phyloP scores from a whole-genome alignment of 2,888 invertebrate species.

The Cylindroiulus punctatus region DNA sequence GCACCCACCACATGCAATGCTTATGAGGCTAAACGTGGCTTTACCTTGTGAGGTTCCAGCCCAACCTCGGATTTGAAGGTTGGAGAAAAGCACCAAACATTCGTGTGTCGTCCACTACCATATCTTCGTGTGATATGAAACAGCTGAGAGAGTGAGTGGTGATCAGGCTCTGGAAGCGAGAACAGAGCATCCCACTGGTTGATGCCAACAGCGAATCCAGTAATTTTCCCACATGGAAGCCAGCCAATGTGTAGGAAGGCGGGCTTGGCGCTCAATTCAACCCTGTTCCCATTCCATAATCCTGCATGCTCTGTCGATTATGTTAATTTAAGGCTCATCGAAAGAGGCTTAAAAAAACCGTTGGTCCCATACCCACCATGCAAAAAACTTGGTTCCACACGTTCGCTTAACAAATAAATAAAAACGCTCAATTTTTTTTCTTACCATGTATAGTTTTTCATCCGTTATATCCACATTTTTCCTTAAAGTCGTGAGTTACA shows the following conservation, averaged over 20 bases:
- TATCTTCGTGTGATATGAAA: slow-evolving; percentile 34
- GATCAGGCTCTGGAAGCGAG: slow-evolving; percentile 1
- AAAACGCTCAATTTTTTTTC: too few species aligned
- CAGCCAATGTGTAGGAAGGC: background rate
- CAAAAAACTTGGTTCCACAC: too few species aligned
- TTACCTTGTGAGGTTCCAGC: slow-evolving; percentile 40
- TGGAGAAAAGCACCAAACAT: slow-evolving; percentile 43
- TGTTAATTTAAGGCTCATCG: too few species aligned
- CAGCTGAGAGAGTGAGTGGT: slow-evolving; percentile 28
- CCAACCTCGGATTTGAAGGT: slow-evolving; percentile 43
- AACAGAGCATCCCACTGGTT: background rate
- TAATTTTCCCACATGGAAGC: background rate
- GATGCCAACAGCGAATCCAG: slow-evolving; percentile 10
- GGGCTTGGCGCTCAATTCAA: background rate
- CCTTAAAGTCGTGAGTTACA: too few species aligned
- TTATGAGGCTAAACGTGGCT: background rate
- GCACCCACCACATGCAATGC: background rate
- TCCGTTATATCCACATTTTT: too few species aligned
- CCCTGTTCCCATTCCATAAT: too few species aligned
- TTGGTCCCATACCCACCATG: too few species aligned
- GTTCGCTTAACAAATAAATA: too few species aligned
- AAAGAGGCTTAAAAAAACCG: too few species aligned
- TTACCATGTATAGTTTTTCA: too few species aligned
- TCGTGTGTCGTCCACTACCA: slow-evolving; percentile 45
- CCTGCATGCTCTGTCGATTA: too few species aligned